Conservation (phyloP, 2,888 invertebrate species). For the Rotaria sp. region DNA sequence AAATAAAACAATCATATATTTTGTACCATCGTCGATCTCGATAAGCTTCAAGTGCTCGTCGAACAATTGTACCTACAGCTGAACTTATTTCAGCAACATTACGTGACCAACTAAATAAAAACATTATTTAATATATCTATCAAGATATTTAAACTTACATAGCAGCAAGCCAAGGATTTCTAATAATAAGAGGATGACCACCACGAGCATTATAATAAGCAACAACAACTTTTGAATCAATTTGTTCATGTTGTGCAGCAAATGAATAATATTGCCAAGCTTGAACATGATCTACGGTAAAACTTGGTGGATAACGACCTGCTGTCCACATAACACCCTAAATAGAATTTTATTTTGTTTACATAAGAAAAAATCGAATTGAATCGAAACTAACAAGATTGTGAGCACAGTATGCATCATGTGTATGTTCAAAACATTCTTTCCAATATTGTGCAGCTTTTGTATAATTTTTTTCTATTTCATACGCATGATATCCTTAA, state of each 20-base stretch:
- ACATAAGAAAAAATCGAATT: background rate
- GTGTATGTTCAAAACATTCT: background rate
- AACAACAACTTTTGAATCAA: slow-evolving; percentile 48
- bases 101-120: slow-evolving; percentile 48
- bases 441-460: slow-evolving; percentile 45
- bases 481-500: slow-evolving; percentile 50
- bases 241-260: slow-evolving; percentile 47
- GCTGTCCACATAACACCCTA: slow-evolving; percentile 22
- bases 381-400: background rate
- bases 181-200: slow-evolving; percentile 43
- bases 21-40: slow-evolving; percentile 44
- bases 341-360: background rate
- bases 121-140: background rate
- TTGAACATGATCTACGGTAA: slow-evolving; percentile 44
- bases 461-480: slow-evolving; percentile 46
- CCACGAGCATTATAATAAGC: slow-evolving; percentile 48
- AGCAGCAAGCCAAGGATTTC: slow-evolving; percentile 45
- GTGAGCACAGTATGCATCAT: slow-evolving; percentile 13
- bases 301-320: slow-evolving; percentile 16
- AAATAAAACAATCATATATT: background rate
- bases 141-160: slow-evolving; percentile 45
- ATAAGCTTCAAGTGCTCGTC: slow-evolving; percentile 48
- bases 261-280: slow-evolving; percentile 47
- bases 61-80: slow-evolving; percentile 46
- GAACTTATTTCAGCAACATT: slow-evolving; percentile 50